Conservation (phyloP, 1,140 invertebrate species). For the Bombus confusus region DNA sequence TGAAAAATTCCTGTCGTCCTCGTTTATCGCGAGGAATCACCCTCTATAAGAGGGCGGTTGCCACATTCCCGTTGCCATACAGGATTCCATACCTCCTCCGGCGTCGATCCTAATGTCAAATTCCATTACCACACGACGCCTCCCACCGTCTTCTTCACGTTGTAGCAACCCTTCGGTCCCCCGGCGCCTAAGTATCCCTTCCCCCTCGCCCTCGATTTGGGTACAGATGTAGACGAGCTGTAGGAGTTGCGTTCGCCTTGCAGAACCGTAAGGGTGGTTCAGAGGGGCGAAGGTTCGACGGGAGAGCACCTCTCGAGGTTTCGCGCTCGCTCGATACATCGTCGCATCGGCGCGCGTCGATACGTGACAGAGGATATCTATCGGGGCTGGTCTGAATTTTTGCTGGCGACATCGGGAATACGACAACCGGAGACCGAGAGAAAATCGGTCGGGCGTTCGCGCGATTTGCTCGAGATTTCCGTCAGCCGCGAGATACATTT, state of each 20-base stretch:
- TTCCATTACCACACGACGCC: conserved; percentile 65
- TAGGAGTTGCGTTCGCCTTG: not conserved
- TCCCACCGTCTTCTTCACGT: not conserved
- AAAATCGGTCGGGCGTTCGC: conserved; percentile 27
- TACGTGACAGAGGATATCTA: conserved; percentile 63
- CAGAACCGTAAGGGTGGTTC: not conserved
- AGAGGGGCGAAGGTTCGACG: conserved; percentile 7
- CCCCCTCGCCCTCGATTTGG: not conserved
- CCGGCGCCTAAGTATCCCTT: not conserved
- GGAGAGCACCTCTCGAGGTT: conserved; percentile 50
- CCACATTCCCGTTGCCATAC: not conserved
- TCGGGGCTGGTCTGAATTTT: conserved; percentile 53
- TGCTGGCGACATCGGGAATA: conserved; percentile 12
- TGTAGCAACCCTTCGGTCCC: not conserved
- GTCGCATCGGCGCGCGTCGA: conserved; percentile 37
- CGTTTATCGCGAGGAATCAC: conserved; percentile 45
- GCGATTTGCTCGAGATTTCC: conserved; percentile 37
- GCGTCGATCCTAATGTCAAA: conserved; percentile 72
- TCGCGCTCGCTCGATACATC: conserved; percentile 52
- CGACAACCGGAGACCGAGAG: not conserved
- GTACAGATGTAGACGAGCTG: conserved; percentile 20
- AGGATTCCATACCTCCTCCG: conserved; percentile 23
- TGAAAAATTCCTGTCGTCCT: conserved; percentile 35
- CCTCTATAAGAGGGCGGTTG: not conserved
- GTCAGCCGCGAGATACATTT: conserved; percentile 28